phyloP scores from a whole-genome alignment of 1,140 invertebrate genomes.

The Bombus superbus region DNA sequence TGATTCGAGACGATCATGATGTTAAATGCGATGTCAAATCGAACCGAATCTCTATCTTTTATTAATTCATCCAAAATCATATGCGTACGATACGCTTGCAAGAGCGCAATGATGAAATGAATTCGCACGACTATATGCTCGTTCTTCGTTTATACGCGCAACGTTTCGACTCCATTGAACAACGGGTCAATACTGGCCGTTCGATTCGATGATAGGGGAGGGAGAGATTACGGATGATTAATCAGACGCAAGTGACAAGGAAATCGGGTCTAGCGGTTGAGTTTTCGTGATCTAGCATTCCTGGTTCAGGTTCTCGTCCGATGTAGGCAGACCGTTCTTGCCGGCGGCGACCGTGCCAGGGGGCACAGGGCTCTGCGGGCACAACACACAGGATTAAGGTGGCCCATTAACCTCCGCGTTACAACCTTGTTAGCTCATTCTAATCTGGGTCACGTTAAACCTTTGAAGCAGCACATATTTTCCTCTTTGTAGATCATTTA shows the following conservation, averaged over 20 bases:
- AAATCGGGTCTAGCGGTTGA: conserved; percentile 59
- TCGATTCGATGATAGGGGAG: conserved; percentile 28
- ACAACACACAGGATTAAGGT: conserved; percentile 73
- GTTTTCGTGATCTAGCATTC: conserved; percentile 80
- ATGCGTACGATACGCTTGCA: neutral
- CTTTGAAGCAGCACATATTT: conserved; percentile 19
- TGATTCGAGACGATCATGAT: neutral
- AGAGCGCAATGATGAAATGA: neutral
- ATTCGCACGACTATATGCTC: neutral
- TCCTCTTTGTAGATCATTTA: neutral
- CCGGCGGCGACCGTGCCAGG: conserved; percentile 81
- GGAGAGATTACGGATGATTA: conserved; percentile 57
- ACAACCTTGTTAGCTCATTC: conserved; percentile 5
- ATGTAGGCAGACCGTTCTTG: conserved; percentile 84
- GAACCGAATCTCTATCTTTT: neutral
- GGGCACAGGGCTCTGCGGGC: conserved; percentile 87
- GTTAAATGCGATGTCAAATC: neutral
- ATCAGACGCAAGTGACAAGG: conserved; percentile 64
- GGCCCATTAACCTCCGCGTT: conserved; percentile 35
- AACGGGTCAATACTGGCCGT: neutral
- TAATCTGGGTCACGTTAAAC: conserved; percentile 35
- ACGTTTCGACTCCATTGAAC: neutral
- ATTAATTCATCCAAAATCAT: neutral
- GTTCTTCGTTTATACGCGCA: neutral
- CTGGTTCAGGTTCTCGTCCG: conserved; percentile 88